Base-by-base conservation (phyloP, 53 echinoderm and acorn worm genomes). In the Hippasteria phrygiana region DNA sequence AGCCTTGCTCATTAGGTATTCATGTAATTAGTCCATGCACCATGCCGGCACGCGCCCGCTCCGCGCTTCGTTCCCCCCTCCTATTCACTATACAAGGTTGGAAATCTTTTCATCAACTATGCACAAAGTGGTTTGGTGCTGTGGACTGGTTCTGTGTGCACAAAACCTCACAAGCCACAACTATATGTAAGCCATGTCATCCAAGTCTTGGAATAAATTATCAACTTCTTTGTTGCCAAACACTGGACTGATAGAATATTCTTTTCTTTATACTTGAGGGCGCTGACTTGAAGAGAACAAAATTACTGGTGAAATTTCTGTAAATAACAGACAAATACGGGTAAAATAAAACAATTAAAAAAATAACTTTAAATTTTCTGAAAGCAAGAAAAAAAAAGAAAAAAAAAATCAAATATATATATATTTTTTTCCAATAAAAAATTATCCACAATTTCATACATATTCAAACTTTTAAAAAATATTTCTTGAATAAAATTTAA, bases 21-120 rank as follows among this genome's bases (percentile, higher is more conserved):
- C 85, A 85, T 85, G 85, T 71, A 85, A 85, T 85, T 85, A 85
- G 85, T 85, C 70, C 70, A 33, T 20, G 69, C 85, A 69, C 46
- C 85, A 43, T 85, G 85, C 85, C 40, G 36, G 85, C 85, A 85
- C 85, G 71, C 85, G 85, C 85, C 85, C 79, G 56, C 79, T n/a
- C 41, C 26, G 10, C 32, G 28, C 9, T 33, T 31, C 65, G 5
- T 14, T 26, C 69, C 69, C 69, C 69, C 31, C 7, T 24, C 67
- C 50, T 76, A 35, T 24, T 5, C 76, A 43, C 76, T 53, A 50
- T 4, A 62, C 41, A 62, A 39, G 39, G 80, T 29, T 48, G 81
- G 46, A 24, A 83, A 83, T 83, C 67, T 66, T 66, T 66, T 83
- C 83, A 45, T 83, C 67, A 29, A 31, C 47, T 66, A 8, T 62